Percentiles rank a stretch among this genome's conserved stretches.
Conservation (phyloP, 2,888 invertebrate genomes). For the Megamerina dolium region DNA sequence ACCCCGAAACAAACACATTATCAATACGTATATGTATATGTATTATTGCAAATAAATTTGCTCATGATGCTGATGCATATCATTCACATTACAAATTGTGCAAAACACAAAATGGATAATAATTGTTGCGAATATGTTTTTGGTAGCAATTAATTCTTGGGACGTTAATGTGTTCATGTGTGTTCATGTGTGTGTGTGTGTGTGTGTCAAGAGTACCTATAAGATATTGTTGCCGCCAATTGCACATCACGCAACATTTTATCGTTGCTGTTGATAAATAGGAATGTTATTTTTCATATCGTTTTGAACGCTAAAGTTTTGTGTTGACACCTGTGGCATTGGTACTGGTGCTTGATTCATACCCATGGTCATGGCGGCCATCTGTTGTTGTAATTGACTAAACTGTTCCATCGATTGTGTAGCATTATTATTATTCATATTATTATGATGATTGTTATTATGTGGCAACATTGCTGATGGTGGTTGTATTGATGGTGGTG, state of each 20-base stretch:
- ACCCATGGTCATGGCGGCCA: slow-evolving; percentile 36
- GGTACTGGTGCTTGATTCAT: slow-evolving; percentile 29
- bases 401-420: slow-evolving; percentile 25
- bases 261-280: slow-evolving; percentile 49
- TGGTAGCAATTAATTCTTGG: too few species aligned
- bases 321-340: too few species aligned
- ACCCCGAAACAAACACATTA: too few species aligned
- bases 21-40: too few species aligned
- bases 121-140: too few species aligned
- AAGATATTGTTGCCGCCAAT: not conserved
- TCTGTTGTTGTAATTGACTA: slow-evolving; percentile 39
- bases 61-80: too few species aligned
- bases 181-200: too few species aligned
- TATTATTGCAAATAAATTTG: too few species aligned
- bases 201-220: slow-evolving; percentile 1
- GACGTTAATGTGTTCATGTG: too few species aligned
- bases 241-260: too few species aligned
- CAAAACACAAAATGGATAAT: too few species aligned
- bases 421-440: not conserved
- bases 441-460: slow-evolving; percentile 7
- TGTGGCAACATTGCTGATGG: slow-evolving; percentile 1
- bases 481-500: slow-evolving; percentile 13
- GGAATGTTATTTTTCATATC: slow-evolving; percentile 48
- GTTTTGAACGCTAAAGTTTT: slow-evolving; percentile 41
- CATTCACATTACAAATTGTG: too few species aligned